Base-by-base conservation (phyloP, 2,797 vertebrate genomes). In the Rallus crepitans region DNA sequence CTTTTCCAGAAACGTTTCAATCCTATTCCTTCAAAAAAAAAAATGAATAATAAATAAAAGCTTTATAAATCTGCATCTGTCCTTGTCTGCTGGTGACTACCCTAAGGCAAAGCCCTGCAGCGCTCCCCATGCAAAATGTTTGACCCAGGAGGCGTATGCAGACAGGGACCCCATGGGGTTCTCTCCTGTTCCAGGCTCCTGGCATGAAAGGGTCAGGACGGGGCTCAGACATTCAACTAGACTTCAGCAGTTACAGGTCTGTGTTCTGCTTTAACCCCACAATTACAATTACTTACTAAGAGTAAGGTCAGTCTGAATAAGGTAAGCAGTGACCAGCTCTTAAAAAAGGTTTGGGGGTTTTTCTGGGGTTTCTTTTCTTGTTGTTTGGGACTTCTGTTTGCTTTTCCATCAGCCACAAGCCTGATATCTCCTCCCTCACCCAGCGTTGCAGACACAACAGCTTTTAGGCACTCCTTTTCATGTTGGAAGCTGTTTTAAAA, bases 1-100 rank as follows among this genome's bases (percentile, higher is more conserved):
- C 70, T 84, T 92, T 79, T 55, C 72, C 84, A 91, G 68, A 82
- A 94, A 90, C 68, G 75, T 90, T 84, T 56, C 73, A 82, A 90
- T 82, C 69, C 70, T 66, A 11, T 73, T n/a, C 76, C 83, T 77
- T 72, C 14, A n/a, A 28, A 57, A 80, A n/a, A n/a, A n/a, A 69
- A 40, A 45, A 30, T 56, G 8, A 55, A 70, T 7, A 65, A 73
- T 23, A 93, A 94, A 96, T 95, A 96, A 96, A 96, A 71, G 83
- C 93, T 70, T 90, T 80, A 35, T 89, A 96, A 84, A 96, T 73
- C 57, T 70, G 71, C 93, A 93, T 52, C 42, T 50, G 31, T 64
- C 18, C 39, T 63, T 27, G 81, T 95, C 66, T 87, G 60, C 60
- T 84, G 70, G 30, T 95, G 73, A 72, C 50, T 65, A 4, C 55